A percentile compares a stretch with the other conserved stretches of the same genome.
phyloP scores from a whole-genome alignment of 2,797 vertebrate genomes.

The Buceros bicornis region DNA sequence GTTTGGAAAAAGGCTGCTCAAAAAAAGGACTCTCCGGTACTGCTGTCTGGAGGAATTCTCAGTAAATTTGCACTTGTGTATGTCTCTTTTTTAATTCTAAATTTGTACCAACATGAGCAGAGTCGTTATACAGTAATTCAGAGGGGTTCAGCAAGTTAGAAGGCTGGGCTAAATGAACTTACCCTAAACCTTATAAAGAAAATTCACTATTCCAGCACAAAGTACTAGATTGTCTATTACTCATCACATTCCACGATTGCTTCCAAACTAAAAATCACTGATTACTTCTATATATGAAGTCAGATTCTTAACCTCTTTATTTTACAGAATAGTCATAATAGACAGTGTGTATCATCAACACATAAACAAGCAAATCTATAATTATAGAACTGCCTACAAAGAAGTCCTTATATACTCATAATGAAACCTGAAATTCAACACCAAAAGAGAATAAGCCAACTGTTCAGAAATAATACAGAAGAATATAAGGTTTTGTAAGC shows the following conservation, averaged over 20 bases:
- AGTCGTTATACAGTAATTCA: background rate
- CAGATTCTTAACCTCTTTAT: background rate
- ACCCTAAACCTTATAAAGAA: background rate
- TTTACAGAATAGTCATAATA: background rate
- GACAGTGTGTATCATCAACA: background rate
- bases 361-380: background rate
- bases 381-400: background rate
- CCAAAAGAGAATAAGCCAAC: background rate
- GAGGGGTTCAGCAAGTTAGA: background rate
- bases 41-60: background rate
- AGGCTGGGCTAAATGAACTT: background rate
- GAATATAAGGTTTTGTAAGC: background rate
- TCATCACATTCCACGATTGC: background rate
- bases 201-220: background rate
- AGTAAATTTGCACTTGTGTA: background rate
- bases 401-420: background rate
- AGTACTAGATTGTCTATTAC: background rate
- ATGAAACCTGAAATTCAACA: constrained; percentile 13
- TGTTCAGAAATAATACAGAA: background rate
- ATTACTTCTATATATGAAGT: background rate
- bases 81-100: background rate
- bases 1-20: background rate
- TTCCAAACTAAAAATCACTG: background rate
- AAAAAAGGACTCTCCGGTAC: background rate
- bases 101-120: background rate